A percentile compares a stretch with the other conserved stretches of the same genome.
These are phyloP conservation scores for Apostichopus leukothele DNA, from an alignment of 53 echinoderm and acorn worm genomes.

Conservation along the genomic window DNA sequence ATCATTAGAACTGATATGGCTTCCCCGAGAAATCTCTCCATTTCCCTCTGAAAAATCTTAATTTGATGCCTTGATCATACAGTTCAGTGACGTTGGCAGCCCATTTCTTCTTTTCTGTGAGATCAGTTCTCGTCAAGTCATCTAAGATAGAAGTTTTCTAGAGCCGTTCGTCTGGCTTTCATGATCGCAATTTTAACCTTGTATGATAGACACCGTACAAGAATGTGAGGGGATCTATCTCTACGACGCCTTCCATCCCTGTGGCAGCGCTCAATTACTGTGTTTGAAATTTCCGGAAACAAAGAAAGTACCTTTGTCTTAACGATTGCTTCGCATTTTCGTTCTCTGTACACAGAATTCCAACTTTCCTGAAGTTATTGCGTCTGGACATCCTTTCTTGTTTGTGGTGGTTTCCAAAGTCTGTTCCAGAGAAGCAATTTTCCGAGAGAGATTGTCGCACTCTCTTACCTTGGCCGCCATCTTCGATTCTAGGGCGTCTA, in stretches of 20 bases:
- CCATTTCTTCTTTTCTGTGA: slow-evolving; percentile 17
- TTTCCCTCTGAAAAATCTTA: background rate
- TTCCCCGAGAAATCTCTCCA: slow-evolving; percentile 1
- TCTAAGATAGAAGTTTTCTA: slow-evolving; percentile 22
- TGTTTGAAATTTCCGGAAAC: background rate
- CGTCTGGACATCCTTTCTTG: background rate
- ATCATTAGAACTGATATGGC: slow-evolving; percentile 19
- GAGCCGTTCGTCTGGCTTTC: background rate
- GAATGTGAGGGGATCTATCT: slow-evolving; percentile 25
- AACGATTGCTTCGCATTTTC: slow-evolving; percentile 11
- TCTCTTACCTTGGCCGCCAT: too few relatives aligned
- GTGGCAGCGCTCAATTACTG: background rate
- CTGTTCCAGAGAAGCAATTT: background rate
- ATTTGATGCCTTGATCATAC: background rate
- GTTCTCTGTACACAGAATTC: background rate
- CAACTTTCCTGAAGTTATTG: background rate
- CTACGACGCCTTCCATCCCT: background rate
- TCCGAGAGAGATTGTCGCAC: too few relatives aligned
- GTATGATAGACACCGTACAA: background rate
- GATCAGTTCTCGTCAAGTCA: slow-evolving; percentile 20
- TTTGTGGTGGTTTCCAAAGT: background rate
- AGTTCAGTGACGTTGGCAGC: slow-evolving; percentile 9
- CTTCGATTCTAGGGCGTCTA: background rate
- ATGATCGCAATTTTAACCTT: background rate
- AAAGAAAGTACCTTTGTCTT: slow-evolving; percentile 9